Evolutionary conservation across 2,113 vertebrate species (phyloP).

Genomic region (Blennius ocellaris): DNA sequence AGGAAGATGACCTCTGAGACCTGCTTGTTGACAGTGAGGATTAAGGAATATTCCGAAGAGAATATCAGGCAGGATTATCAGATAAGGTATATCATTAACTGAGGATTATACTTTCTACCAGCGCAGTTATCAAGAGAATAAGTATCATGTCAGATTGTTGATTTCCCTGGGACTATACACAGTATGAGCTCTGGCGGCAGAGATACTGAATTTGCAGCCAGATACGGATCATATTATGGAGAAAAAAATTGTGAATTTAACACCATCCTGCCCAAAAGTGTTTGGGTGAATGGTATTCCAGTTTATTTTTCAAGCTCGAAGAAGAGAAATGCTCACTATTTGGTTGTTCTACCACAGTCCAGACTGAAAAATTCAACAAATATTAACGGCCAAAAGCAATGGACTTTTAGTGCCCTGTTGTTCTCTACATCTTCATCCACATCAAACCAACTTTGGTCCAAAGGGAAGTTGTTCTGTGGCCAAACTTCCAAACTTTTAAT

Average conservation of each 20-base stretch:
- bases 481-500: no score
- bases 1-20: constrained; percentile 39
- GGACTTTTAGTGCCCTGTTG: no score
- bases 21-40: constrained; percentile 54
- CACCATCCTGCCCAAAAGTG: background rate
- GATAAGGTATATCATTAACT: constrained; percentile 79
- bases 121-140: constrained; percentile 49
- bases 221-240: no score
- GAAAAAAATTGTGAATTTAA: no score
- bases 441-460: no score
- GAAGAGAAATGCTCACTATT: background rate
- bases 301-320: background rate
- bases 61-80: constrained; percentile 78
- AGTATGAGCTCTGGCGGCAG: background rate
- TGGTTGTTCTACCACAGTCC: background rate
- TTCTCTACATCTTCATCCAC: no score
- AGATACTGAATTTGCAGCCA: background rate
- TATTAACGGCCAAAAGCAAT: no score
- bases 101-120: constrained; percentile 67
- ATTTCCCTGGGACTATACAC: background rate
- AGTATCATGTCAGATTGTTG: constrained; percentile 11
- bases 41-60: constrained; percentile 64
- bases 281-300: no score
- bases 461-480: no score
- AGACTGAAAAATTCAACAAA: no score